Conservation (phyloP, 1,140 invertebrate species). For the Glossosoma conforme region DNA sequence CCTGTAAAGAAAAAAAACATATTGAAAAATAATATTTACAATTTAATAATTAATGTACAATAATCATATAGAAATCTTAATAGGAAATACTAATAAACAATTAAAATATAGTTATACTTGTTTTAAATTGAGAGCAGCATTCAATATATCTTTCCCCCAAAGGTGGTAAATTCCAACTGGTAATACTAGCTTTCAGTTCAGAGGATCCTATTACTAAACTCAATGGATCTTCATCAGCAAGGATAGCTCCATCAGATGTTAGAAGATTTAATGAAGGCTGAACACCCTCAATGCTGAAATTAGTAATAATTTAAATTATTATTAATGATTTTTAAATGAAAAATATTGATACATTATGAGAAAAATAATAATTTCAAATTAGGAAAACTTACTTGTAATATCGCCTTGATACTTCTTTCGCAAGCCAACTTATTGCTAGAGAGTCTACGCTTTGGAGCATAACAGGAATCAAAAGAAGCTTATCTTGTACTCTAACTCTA, state of each 20-base stretch:
- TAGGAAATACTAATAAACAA: not conserved
- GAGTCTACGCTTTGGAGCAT: conserved; percentile 53
- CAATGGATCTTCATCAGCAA: conserved; percentile 59
- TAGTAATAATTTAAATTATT: conserved; percentile 18
- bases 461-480: conserved; percentile 58
- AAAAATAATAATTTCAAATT: conserved; percentile 2
- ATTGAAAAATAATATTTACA: conserved; percentile 17
- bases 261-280: conserved; percentile 58
- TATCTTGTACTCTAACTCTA: conserved; percentile 60
- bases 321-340: conserved; percentile 5
- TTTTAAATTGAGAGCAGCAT: conserved; percentile 54
- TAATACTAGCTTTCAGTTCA: conserved; percentile 55
- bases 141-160: conserved; percentile 59
- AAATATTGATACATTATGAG: conserved; percentile 8
- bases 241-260: conserved; percentile 61
- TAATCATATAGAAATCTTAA: conserved; percentile 2
- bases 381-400: conserved; percentile 58
- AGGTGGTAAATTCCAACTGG: conserved; percentile 59
- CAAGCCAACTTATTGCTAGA: conserved; percentile 62
- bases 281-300: conserved; percentile 57
- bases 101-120: conserved; percentile 38
- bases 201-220: conserved; percentile 53
- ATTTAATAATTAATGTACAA: conserved; percentile 6
- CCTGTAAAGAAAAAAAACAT: conserved; percentile 35
- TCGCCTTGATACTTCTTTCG: conserved; percentile 61